These are phyloP conservation scores for Liparis tanakae DNA, from an alignment of 2,797 vertebrate species.

Conservation along the genomic window DNA sequence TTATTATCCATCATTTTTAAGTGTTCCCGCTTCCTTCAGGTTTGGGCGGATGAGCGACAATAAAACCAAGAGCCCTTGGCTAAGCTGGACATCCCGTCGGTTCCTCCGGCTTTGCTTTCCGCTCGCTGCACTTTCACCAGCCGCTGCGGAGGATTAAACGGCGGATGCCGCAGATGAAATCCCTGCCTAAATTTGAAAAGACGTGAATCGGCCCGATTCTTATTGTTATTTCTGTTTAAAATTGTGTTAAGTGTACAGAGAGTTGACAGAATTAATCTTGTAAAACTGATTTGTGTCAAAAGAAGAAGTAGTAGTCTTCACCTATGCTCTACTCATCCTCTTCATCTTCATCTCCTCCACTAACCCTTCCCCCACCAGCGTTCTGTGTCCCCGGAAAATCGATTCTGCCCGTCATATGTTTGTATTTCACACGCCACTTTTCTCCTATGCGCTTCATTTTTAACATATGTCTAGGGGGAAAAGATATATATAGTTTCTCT, in stretches of 20 bases:
- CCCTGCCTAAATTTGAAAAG: constrained; percentile 65
- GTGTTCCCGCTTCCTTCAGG: constrained; percentile 20
- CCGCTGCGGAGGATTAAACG: constrained; percentile 62
- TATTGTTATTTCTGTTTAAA: constrained; percentile 65
- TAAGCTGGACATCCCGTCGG: constrained; percentile 47
- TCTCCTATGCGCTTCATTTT: constrained; percentile 36
- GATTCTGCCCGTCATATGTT: constrained; percentile 52
- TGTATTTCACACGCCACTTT: constrained; percentile 56
- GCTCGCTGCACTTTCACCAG: constrained; percentile 43
- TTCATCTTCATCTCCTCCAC: constrained; percentile 45
- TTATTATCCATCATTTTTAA: constrained; percentile 13
- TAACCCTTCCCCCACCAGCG: constrained; percentile 61
- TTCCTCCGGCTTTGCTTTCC: constrained; percentile 43
- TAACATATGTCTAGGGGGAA: constrained; percentile 35
- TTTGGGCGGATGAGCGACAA: constrained; percentile 8
- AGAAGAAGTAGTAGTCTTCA: constrained; percentile 58
- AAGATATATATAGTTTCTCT: constrained; percentile 44
- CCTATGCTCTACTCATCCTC: constrained; percentile 48
- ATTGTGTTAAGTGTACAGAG: constrained; percentile 60
- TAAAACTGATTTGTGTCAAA: constrained; percentile 70
- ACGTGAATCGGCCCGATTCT: constrained; percentile 56
- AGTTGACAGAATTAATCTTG: constrained; percentile 68
- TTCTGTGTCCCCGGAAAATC: constrained; percentile 38
- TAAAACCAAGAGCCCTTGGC: constrained; percentile 53
- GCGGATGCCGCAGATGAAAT: constrained; percentile 50